phyloP scores from a whole-genome alignment of 2,113 vertebrate genomes.

The Phaethornis superciliosus region DNA sequence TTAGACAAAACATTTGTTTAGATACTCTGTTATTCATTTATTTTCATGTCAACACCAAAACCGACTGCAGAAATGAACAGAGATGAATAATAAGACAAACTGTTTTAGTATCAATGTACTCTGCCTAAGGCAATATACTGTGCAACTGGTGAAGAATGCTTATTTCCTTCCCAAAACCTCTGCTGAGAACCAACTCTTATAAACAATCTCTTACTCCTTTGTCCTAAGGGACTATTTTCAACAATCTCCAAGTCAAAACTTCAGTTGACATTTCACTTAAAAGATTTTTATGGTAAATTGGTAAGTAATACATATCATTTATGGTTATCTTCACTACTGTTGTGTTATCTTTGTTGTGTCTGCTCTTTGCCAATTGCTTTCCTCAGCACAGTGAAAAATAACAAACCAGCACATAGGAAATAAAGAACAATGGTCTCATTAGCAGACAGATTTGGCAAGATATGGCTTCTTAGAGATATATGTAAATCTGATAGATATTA shows the following conservation, averaged over 20 bases:
- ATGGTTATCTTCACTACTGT: background rate
- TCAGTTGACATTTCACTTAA: constrained; percentile 6
- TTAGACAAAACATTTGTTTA: constrained; percentile 72
- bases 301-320: background rate
- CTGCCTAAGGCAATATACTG: constrained; percentile 69
- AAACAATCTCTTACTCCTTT: constrained; percentile 50
- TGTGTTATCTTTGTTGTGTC: background rate
- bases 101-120: constrained; percentile 48
- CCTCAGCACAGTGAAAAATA: background rate
- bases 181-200: constrained; percentile 47
- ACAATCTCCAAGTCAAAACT: background rate
- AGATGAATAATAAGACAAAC: constrained; percentile 54
- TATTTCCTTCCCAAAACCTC: constrained; percentile 70
- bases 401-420: background rate
- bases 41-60: constrained; percentile 69
- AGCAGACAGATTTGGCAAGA: constrained; percentile 2
- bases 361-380: background rate
- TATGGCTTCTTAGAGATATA: background rate
- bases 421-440: background rate
- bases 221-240: constrained; percentile 44
- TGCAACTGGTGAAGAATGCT: constrained; percentile 71
- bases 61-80: constrained; percentile 50
- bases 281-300: constrained; percentile 13
- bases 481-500: background rate
- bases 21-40: constrained; percentile 64